These are phyloP conservation scores for Byasa hedistus DNA, from an alignment of 2,888 invertebrate species.

Conservation along the genomic window DNA sequence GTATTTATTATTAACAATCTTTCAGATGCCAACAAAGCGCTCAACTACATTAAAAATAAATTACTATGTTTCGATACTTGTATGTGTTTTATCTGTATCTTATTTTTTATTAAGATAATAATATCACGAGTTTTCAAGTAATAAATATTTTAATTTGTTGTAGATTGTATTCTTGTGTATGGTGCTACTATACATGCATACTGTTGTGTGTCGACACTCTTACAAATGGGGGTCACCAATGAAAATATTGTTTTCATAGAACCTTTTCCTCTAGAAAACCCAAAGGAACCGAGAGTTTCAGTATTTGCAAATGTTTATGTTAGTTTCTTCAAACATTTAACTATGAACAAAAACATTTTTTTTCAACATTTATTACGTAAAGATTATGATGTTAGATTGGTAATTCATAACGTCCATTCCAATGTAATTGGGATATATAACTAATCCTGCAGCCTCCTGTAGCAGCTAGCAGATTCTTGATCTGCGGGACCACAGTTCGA, in stretches of 20 bases:
- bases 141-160: neutral
- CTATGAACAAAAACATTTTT: neutral
- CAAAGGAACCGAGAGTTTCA: conserved; percentile 52
- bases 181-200: conserved; percentile 84
- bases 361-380: too few relatives aligned
- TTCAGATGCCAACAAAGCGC: conserved; percentile 72
- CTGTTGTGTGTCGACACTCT: conserved; percentile 82
- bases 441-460: too few relatives aligned
- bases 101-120: neutral
- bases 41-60: conserved; percentile 49
- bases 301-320: conserved; percentile 62
- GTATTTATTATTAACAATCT: conserved; percentile 82
- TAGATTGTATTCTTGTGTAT: conserved; percentile 81
- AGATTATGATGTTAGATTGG: too few relatives aligned
- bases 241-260: conserved; percentile 81
- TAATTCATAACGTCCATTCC: too few relatives aligned
- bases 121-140: neutral
- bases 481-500: too few relatives aligned
- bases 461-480: too few relatives aligned
- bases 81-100: conserved; percentile 7
- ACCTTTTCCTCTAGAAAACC: conserved; percentile 64
- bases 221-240: conserved; percentile 79
- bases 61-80: conserved; percentile 18
- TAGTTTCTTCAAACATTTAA: conserved; percentile 38
- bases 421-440: too few relatives aligned